Evolutionary conservation across 2,113 vertebrate species (phyloP).

Genomic region (Peromyscus maniculatus): DNA sequence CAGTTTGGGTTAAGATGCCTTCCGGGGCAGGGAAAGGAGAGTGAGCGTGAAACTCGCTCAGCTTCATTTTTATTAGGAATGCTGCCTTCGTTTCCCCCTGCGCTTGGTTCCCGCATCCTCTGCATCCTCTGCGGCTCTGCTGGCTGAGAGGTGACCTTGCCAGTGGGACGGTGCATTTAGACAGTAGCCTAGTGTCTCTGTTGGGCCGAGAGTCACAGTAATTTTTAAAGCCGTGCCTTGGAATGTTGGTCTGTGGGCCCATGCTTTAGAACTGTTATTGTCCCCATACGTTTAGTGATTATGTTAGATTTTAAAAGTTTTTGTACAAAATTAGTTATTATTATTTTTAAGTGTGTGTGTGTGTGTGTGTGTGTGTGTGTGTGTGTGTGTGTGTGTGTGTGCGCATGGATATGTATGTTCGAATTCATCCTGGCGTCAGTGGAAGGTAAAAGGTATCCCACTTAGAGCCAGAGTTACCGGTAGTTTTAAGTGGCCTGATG

Average conservation of each 20-base stretch:
- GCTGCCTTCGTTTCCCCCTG: constrained; percentile 28
- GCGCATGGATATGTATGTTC: no score
- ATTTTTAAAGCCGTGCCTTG: constrained; percentile 62
- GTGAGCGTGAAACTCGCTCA: neutral
- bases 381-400: neutral
- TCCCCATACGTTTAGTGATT: constrained; percentile 63
- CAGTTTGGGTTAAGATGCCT: constrained; percentile 54
- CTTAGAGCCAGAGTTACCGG: neutral
- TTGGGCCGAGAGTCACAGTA: neutral
- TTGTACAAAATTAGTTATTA: neutral
- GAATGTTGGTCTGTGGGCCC: constrained; percentile 62
- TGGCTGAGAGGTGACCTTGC: neutral
- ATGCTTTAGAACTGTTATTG: constrained; percentile 56
- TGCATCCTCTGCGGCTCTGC: neutral
- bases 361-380: neutral
- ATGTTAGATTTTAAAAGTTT: constrained; percentile 68
- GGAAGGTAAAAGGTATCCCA: neutral
- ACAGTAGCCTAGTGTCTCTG: neutral
- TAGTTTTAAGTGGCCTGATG: no score
- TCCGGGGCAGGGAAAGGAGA: constrained; percentile 27
- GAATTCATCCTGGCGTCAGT: neutral
- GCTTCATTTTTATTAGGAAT: constrained; percentile 7
- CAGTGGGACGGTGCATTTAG: neutral
- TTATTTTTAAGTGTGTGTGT: neutral
- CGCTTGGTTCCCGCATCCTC: neutral